phyloP scores from a whole-genome alignment of 2,797 vertebrate genomes.

The Rhinella marina region DNA sequence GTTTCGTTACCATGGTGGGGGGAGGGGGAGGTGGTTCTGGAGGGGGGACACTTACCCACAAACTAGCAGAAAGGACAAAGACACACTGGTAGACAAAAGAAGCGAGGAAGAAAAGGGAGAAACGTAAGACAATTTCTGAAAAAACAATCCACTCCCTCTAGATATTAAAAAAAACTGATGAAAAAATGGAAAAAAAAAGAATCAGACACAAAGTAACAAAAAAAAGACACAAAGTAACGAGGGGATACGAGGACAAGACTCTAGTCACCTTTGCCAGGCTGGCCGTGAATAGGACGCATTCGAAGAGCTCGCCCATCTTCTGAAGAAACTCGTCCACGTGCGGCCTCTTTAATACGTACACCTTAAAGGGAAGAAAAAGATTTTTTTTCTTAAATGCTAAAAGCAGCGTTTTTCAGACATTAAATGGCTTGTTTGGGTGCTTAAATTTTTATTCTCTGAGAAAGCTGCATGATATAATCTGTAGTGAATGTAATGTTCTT shows the following conservation, averaged over 20 bases:
- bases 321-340: conserved; percentile 97
- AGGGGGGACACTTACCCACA: conserved; percentile 80
- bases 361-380: conserved; percentile 73
- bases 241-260: background rate
- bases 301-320: conserved; percentile 96
- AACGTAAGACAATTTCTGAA: conserved; percentile 70
- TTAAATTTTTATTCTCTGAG: no score
- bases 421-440: no score
- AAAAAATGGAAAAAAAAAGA: background rate
- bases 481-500: no score
- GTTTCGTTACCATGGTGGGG: conserved; percentile 73
- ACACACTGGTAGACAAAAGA: conserved; percentile 77
- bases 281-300: conserved; percentile 97
- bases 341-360: conserved; percentile 95
- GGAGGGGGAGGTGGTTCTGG: background rate
- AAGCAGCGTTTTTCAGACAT: no score
- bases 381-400: no score
- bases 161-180: background rate
- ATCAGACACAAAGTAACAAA: background rate
- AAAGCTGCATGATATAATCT: no score
- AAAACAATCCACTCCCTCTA: background rate
- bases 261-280: conserved; percentile 92
- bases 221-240: background rate
- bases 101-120: conserved; percentile 70
- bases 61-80: conserved; percentile 74